Evolutionary conservation across 1,140 invertebrate species (phyloP), one percentile per base, ranked within the genome.

Genomic region (Saccostrea glomerata): DNA sequence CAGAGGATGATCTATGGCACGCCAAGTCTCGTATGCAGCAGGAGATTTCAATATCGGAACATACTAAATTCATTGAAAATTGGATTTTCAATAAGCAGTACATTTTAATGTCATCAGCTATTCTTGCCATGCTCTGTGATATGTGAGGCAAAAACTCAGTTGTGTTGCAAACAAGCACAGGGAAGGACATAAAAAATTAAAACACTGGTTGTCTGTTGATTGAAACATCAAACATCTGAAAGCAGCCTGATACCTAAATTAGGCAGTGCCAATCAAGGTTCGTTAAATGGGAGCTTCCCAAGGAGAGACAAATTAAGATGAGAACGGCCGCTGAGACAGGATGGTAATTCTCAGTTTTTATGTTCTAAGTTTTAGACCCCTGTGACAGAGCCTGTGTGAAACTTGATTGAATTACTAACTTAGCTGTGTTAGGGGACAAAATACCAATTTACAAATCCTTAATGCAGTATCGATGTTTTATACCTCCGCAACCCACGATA

Each of bases 41-140:
- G 70, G 11, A 77, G 70, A 15, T 30, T 36, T 30, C 70, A 77
- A 77, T 77, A 25, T 30, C 2, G 25, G 70, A 77, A 30, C 70
- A 25, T 77, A 77, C 23, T 77, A 77, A 77, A 77, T 77, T 77
- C 70, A 77, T 77, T 77, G 70, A 25, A 77, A 77, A 77, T 77
- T 77, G 70, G 70, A 77, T 77, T 77, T 77, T 77, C 70, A 77
- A 77, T 77, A 30, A 25, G 70, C 70, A 77, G 70, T 77, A 77
- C 25, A n/a, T 77, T 77, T 30, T 77, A 77, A 77, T 77, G 70
- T 77, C 70, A 77, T 77, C 25, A 77, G 70, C 70, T 23, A 77
- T 77, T 9, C 15, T 13, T 36, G 70, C 70, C 30, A 30, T 77
- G 23, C 30, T 30, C 23, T 25, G 30, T 77, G 70, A 77, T 36